phyloP scores from a whole-genome alignment of 2,888 invertebrate genomes.

The Theodoxus fluviatilis region DNA sequence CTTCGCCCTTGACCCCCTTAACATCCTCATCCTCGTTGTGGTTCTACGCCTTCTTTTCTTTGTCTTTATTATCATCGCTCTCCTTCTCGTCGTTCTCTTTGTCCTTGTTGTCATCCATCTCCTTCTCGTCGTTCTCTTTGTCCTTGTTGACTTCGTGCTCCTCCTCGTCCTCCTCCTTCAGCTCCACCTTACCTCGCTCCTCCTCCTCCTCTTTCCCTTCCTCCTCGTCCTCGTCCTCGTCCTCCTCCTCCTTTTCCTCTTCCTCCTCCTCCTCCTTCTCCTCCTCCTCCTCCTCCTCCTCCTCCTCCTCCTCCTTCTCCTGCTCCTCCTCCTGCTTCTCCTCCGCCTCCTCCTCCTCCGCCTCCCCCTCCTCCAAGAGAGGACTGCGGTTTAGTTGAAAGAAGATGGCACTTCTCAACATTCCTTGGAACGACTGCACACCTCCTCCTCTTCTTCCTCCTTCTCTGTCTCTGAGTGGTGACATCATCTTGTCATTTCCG shows the following conservation, averaged over 20 bases:
- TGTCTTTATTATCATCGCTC: slow-evolving; percentile 19
- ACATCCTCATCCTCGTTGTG: too few relatives aligned
- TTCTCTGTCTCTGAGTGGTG: too few relatives aligned
- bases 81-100: slow-evolving; percentile 16
- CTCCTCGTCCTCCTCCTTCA: background rate
- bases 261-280: background rate
- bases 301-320: background rate
- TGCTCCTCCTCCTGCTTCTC: background rate
- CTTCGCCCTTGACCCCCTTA: too few relatives aligned
- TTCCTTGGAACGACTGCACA: too few relatives aligned
- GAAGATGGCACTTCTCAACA: too few relatives aligned
- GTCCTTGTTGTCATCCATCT: slow-evolving; percentile 17
- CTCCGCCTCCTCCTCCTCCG: background rate
- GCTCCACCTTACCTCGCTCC: background rate
- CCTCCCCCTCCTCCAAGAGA: slow-evolving; percentile 7
- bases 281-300: background rate
- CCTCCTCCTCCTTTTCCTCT: background rate
- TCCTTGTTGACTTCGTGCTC: background rate
- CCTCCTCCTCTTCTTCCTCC: too few relatives aligned
- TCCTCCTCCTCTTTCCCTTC: background rate
- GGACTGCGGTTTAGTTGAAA: too few relatives aligned
- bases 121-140: background rate
- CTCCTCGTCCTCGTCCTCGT: slow-evolving; percentile 9
- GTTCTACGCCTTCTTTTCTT: too few relatives aligned
- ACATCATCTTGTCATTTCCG: too few relatives aligned